These are phyloP conservation scores for Nasalis larvatus DNA, from an alignment of 2,113 vertebrate species.

Conservation along the genomic window DNA sequence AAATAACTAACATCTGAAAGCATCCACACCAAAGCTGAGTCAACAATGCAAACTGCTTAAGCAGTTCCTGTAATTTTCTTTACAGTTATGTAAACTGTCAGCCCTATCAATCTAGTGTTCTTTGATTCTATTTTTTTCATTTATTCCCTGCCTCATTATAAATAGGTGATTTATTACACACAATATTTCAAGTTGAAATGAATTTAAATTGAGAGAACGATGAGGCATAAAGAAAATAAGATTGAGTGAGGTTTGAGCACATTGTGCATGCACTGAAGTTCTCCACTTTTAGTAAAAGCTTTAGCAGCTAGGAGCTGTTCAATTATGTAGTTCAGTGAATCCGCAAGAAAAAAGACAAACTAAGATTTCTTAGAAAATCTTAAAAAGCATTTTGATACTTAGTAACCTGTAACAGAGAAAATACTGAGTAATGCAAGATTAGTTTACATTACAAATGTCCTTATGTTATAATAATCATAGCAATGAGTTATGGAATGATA, in stretches of 20 bases:
- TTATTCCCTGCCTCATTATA: not conserved
- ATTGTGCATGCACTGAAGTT: not conserved
- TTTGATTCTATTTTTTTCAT: not conserved
- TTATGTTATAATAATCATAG: not conserved
- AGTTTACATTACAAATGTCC: not conserved
- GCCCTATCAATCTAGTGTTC: not conserved
- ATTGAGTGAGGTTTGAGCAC: not conserved
- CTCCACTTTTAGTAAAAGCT: not conserved
- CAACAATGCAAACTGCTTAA: not conserved
- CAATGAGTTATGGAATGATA: not conserved
- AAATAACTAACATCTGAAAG: not conserved
- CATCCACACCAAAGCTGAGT: not conserved
- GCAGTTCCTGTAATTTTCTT: not conserved
- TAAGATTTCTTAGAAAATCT: not conserved
- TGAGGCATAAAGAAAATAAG: not conserved
- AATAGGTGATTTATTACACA: not conserved
- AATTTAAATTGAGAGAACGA: constrained; percentile 23
- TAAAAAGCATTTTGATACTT: not conserved
- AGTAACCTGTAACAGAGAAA: not conserved
- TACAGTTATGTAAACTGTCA: not conserved
- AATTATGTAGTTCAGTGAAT: not conserved
- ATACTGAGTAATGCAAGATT: not conserved
- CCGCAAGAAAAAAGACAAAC: not conserved
- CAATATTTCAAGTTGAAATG: not conserved
- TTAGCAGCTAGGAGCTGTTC: not conserved